Conservation (phyloP, 2,113 vertebrate species). For the Chiloscyllium plagiosum region DNA sequence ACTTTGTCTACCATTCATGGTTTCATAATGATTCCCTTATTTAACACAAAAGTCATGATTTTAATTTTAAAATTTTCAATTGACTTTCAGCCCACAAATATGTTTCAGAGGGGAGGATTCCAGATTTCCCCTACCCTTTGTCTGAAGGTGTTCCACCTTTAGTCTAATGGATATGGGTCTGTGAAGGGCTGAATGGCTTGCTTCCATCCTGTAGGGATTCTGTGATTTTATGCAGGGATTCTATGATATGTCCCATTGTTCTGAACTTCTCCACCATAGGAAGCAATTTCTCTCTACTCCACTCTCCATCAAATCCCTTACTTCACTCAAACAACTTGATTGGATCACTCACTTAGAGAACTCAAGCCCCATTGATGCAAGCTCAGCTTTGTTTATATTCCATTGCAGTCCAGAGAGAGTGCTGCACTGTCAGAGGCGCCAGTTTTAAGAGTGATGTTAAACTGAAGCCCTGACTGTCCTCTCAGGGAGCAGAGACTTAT, state of each 20-base stretch:
- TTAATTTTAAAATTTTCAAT: background rate
- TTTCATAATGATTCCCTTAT: background rate
- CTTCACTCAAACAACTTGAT: background rate
- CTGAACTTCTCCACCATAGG: background rate
- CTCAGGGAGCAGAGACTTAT: too few relatives aligned
- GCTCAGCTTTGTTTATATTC: background rate
- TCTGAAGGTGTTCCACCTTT: background rate
- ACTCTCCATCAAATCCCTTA: background rate
- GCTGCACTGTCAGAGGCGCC: background rate
- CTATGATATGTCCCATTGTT: background rate
- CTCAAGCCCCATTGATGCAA: background rate
- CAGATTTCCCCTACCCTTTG: background rate
- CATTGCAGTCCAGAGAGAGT: background rate
- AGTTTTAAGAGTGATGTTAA: too few relatives aligned
- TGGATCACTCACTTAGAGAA: background rate
- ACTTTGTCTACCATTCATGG: background rate
- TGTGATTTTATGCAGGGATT: too few relatives aligned
- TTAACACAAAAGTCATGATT: background rate
- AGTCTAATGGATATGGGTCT: background rate
- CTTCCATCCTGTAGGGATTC: too few relatives aligned
- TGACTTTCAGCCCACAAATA: background rate
- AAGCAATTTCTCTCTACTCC: background rate
- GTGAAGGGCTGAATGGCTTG: too few relatives aligned
- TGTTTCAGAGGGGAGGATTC: background rate
- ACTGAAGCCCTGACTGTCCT: too few relatives aligned